Base-by-base conservation (phyloP, 2,888 invertebrate genomes). In the Perizoma flavofasciatum region DNA sequence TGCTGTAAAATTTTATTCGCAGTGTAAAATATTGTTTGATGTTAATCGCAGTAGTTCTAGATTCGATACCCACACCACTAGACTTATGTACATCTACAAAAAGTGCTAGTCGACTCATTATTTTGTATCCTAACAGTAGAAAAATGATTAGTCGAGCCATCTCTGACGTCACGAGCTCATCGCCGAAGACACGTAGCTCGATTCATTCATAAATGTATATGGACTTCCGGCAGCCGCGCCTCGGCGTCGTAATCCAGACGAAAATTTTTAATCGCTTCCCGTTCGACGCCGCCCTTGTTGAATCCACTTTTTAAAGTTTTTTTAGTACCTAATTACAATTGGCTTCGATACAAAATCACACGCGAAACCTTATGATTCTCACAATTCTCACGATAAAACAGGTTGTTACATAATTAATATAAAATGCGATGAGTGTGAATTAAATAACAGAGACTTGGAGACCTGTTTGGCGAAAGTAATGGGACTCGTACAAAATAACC, bases 191-290 rank as follows among this genome's bases (percentile, higher is more conserved):
- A 84, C 82, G 73, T 75, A 77, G 74, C 76, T 76, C 74, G 77
- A 75, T 80, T 77, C 85, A 82, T 83, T 83, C 85, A 86, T 79
- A 78, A 69, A 83, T 78, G 79, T 81, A 80, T 79, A 82, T 83
- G 82, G 82, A 82, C 86, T 88, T 90, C 91, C 90, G 85, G 76
- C 72, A 73, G 73, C 70, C 77, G 71, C 78, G 73, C 70, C 77
- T 63, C 62, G 66, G 62, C 69, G 71, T 73, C 73, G 73, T 79
- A 79, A 78, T 79, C 77, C 77, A 74, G 72, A 71, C 74, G 64
- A 67, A 53, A 67, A 61, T 65, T 53, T 66, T 68, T 69, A 69
- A 69, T 68, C 66, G 60, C 58, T 69, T 69, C 69, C 69, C 67
- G 69, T 65, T 58, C 55, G 43, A 54, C 56, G 44, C 55, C 61